Base-by-base conservation (phyloP, 2,888 invertebrate species). In the Diarsia rubi region DNA sequence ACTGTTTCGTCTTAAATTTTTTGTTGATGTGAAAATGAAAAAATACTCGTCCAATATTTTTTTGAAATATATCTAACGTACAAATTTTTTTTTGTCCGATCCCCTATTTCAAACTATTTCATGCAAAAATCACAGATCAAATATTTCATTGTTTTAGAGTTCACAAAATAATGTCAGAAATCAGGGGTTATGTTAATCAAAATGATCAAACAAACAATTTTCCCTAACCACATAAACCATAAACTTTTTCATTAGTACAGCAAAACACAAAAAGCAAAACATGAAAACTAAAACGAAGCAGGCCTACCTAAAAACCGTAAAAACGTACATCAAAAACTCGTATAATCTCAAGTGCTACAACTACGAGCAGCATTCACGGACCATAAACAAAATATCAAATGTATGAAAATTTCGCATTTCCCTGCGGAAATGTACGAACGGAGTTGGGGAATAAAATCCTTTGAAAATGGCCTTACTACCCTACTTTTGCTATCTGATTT, bases 321-420 rank as follows among this genome's bases (percentile, higher is more conserved):
- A 78, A 80, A 31, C 44, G 47, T 19, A n/a, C 69, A 81, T 84
- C 72, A 71, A 81, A 81, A 69, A 62, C 75, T 69, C 70, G 54
- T 81, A 70, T 68, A 65, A 62, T 69, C 59, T 54, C 57, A 63
- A 84, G 57, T 60, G 59, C 65, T 60, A 21, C 27, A 79, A 54
- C 73, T 71, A 44, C 70, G 73, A 62, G 24, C 52, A 4, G 31
- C 37, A 66, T 84, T 84, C 85, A 70, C 73, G 73, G 69, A 14
- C 71, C 69, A 74, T 85, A 86, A 85, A 85, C 85, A 81, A 86
- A 82, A 85, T 86, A 86, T 86, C 69, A 81, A 86, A 85, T 81
- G 68, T 84, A 84, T 76, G 82, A 76, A 85, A 65, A 70, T 74
- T 76, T 74, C 73, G 42, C 67, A 86, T 85, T 85, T 84, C 85